Base-by-base conservation (phyloP, 2,888 invertebrate species). In the Spilosoma lubricipeda region DNA sequence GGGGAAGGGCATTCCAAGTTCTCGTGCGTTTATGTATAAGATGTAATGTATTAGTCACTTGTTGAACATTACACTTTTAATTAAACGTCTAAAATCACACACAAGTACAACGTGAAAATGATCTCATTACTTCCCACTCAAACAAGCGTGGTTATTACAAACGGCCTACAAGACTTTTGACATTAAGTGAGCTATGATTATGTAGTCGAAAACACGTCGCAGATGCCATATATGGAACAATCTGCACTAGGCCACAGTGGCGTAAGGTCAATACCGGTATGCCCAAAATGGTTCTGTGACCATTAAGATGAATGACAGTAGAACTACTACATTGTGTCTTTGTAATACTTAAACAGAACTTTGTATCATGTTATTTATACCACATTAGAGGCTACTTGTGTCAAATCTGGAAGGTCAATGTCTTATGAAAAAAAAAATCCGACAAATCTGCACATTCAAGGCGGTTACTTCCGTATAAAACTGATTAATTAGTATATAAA, bases 111-210 rank as follows among this genome's bases (percentile, higher is more conserved):
- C 76, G 74, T 74, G 77, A 85, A 88, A 87, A 88, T 91, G 91
- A 90, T 90, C 88, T 90, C 90, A 91, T 91, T 90, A 85, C 88
- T 67, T 73, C 91, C 90, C 85, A 91, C 91, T 81, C 82, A 59
- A 67, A 75, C 77, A 79, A 82, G 79, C 80, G 78, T 79, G 77
- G 80, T 77, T 82, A 79, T 81, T 80, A 80, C 77, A 72, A 79
- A 80, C 77, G 77, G 82, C 84, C 80, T 82, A 82, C 79, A 72
- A 77, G 67, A 73, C 67, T 71, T 70, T 67, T 73, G 73, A 75
- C 80, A 72, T 82, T 80, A 77, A 80, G 74, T 75, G 73, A 77
- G 77, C 75, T 75, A 63, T 78, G 79, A 80, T 74, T 77, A 85
- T 85, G 78, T 80, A 78, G 83, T 80, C 74, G 70, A 81, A 81